Conservation (phyloP, 2,113 vertebrate species). For the Eolophus roseicapilla region DNA sequence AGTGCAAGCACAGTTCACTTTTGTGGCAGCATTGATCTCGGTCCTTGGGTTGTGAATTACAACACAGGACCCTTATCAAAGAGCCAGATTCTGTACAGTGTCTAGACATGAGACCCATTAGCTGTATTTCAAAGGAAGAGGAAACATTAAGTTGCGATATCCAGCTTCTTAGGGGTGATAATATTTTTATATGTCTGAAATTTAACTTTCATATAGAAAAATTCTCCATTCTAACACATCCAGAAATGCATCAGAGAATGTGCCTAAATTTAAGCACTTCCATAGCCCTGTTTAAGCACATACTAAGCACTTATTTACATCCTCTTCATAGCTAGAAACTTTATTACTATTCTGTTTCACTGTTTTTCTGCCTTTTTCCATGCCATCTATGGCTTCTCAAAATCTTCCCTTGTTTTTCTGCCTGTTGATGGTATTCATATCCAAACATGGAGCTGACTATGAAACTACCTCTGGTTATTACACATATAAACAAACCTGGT, state of each 20-base stretch:
- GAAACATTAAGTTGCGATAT: neutral
- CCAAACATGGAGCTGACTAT: neutral
- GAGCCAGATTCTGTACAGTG: neutral
- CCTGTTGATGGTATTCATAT: neutral
- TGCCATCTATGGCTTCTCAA: neutral
- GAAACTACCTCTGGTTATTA: neutral
- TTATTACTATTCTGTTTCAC: neutral
- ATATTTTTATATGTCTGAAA: neutral
- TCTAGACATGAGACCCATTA: neutral
- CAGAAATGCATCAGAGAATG: neutral
- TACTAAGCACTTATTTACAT: neutral
- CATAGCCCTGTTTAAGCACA: neutral
- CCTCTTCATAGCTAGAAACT: neutral
- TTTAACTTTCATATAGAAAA: neutral
- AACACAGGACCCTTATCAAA: neutral
- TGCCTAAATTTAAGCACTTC: neutral
- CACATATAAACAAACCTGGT: neutral
- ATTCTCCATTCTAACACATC: neutral
- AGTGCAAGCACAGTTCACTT: neutral
- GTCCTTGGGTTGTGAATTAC: neutral
- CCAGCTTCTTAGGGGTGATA: neutral
- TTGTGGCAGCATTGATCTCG: rapidly evolving
- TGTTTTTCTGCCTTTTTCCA: neutral
- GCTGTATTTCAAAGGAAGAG: neutral
- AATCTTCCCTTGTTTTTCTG: neutral